These are phyloP conservation scores for Stigmatopora nigra DNA, from an alignment of 2,113 vertebrate species.

Conservation along the genomic window DNA sequence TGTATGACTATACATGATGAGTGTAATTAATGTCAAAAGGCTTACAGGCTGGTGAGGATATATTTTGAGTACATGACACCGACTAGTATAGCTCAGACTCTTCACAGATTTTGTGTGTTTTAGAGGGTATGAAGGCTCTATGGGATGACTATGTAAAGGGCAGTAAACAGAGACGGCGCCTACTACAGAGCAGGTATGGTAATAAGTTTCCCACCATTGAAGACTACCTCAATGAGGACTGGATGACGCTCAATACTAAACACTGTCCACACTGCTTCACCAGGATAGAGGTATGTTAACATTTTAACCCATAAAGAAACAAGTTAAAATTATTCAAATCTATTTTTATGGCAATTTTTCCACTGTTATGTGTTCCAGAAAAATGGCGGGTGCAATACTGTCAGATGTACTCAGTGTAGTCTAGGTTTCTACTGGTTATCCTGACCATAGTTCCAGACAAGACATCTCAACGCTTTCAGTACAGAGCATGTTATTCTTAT, in stretches of 20 bases:
- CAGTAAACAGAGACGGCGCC: conserved; percentile 60
- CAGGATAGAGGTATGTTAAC: conserved; percentile 52
- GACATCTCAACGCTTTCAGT: not conserved
- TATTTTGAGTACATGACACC: no score
- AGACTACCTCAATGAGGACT: conserved; percentile 66
- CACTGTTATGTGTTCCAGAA: conserved; percentile 39
- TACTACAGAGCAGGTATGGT: conserved; percentile 74
- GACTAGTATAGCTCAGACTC: no score
- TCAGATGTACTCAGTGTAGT: conserved; percentile 26
- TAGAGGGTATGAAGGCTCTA: conserved; percentile 75
- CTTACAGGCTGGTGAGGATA: no score
- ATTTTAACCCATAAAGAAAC: not conserved
- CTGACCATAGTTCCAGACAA: fast-evolving
- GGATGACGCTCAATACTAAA: conserved; percentile 76
- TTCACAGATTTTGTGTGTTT: conserved; percentile 11
- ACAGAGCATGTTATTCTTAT: not conserved
- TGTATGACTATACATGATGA: no score
- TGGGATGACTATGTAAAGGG: conserved; percentile 69
- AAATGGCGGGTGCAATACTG: conserved; percentile 19
- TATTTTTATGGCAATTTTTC: not conserved
- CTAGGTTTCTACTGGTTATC: conserved; percentile 15
- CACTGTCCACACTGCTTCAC: conserved; percentile 75
- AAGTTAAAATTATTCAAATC: not conserved
- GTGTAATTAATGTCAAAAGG: no score
- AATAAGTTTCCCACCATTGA: conserved; percentile 59